Conservation (phyloP, 2,888 invertebrate species). For the Phorcus lineatus region DNA sequence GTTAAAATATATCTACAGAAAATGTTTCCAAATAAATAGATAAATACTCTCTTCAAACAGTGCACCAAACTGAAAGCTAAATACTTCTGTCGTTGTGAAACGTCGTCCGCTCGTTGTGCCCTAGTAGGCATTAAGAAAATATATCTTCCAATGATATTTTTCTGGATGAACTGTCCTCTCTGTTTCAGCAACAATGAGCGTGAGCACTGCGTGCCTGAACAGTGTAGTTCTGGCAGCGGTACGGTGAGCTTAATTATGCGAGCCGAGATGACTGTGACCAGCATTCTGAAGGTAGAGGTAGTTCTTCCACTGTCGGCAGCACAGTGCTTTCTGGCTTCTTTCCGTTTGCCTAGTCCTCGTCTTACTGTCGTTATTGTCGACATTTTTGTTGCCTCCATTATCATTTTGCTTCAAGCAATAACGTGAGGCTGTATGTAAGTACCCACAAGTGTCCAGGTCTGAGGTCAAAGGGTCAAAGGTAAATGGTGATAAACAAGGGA, state of each 20-base stretch:
- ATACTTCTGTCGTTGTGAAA: no score
- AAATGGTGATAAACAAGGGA: no score
- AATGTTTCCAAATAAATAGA: no score
- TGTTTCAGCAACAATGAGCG: constrained; percentile 36
- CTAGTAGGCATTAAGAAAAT: no score
- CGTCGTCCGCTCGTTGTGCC: no score
- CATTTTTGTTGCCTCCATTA: background rate
- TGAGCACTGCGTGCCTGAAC: constrained; percentile 38
- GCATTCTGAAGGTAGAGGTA: constrained; percentile 83
- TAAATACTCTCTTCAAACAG: no score
- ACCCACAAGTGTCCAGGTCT: background rate
- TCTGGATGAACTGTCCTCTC: background rate
- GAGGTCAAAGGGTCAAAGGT: background rate
- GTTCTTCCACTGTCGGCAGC: constrained; percentile 15
- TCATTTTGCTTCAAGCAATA: constrained; percentile 6
- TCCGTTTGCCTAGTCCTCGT: constrained; percentile 6
- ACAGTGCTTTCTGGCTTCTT: constrained; percentile 26
- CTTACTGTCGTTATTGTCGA: constrained; percentile 5
- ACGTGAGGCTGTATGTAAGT: constrained; percentile 15
- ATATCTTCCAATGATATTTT: no score
- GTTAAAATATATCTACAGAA: no score
- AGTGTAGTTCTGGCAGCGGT: constrained; percentile 69
- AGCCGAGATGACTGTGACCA: constrained; percentile 91
- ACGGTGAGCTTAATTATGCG: constrained; percentile 81
- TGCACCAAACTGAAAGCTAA: no score